phyloP scores from a whole-genome alignment of 2,888 invertebrate genomes.

The Eupithecia subfuscata region DNA sequence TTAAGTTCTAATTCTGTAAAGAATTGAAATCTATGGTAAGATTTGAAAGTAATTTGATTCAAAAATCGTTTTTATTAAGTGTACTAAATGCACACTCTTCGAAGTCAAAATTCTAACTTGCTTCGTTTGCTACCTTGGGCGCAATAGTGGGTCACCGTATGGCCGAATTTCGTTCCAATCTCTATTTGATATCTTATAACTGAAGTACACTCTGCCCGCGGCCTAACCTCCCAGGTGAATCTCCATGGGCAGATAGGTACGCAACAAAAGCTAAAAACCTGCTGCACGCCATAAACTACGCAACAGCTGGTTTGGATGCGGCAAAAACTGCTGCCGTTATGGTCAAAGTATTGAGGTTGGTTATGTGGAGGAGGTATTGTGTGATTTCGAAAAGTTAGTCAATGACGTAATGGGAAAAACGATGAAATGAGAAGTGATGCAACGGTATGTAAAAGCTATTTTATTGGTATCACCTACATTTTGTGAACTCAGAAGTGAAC shows the following conservation, averaged over 20 bases:
- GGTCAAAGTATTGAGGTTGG: constrained; percentile 30
- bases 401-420: too few relatives aligned
- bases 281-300: constrained; percentile 66
- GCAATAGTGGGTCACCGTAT: not conserved
- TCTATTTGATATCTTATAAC: not conserved
- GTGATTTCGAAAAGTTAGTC: not conserved
- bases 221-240: constrained; percentile 20
- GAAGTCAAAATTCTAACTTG: not conserved
- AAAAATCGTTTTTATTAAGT: not conserved
- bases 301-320: constrained; percentile 69
- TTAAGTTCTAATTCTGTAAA: too few relatives aligned
- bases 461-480: too few relatives aligned
- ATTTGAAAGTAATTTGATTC: too few relatives aligned
- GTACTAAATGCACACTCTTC: not conserved
- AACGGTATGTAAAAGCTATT: too few relatives aligned
- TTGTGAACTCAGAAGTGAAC: too few relatives aligned
- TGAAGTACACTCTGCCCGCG: not conserved
- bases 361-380: constrained; percentile 43
- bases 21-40: too few relatives aligned
- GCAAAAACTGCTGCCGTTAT: constrained; percentile 68
- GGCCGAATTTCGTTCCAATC: not conserved
- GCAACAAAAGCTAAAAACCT: constrained; percentile 42
- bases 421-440: too few relatives aligned
- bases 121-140: not conserved
- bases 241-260: constrained; percentile 27